Evolutionary conservation across 2,113 vertebrate species (phyloP).

Genomic region (Paedocypris sp.): DNA sequence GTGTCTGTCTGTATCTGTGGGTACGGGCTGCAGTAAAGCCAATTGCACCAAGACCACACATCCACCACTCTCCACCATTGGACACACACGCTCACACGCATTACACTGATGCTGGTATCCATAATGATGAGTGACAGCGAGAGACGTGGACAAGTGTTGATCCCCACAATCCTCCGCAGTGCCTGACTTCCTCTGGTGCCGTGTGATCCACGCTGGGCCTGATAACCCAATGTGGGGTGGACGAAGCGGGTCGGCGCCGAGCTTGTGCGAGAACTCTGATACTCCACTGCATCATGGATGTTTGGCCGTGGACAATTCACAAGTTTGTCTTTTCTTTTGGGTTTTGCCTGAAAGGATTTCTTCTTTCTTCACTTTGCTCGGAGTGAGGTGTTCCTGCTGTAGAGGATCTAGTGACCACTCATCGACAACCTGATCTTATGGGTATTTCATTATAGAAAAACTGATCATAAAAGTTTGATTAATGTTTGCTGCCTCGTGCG

Average conservation of each 20-base stretch:
- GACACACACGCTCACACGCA: slow-evolving; percentile 33
- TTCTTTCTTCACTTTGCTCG: slow-evolving; percentile 3
- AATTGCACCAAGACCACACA: slow-evolving; percentile 54
- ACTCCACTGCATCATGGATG: slow-evolving; percentile 43
- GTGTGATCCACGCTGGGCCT: slow-evolving; percentile 44
- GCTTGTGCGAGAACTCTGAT: slow-evolving; percentile 46
- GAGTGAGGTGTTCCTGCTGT: too few relatives aligned
- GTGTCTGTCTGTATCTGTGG: slow-evolving; percentile 23
- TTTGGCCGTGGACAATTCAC: slow-evolving; percentile 27
- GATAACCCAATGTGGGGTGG: slow-evolving; percentile 35
- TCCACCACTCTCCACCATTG: slow-evolving; percentile 32
- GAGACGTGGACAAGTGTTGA: slow-evolving; percentile 52
- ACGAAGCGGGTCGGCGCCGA: slow-evolving; percentile 30
- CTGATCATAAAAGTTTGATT: too few relatives aligned
- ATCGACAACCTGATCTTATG: too few relatives aligned
- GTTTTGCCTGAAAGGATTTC: neutral
- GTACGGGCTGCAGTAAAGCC: slow-evolving; percentile 10
- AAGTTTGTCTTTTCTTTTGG: neutral
- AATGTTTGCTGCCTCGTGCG: too few relatives aligned
- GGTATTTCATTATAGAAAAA: too few relatives aligned
- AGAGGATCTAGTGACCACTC: too few relatives aligned
- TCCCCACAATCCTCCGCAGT: slow-evolving; percentile 50
- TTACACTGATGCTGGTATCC: slow-evolving; percentile 12
- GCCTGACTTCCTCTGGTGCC: slow-evolving; percentile 40
- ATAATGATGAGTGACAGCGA: slow-evolving; percentile 52